phyloP scores from a whole-genome alignment of 2,888 invertebrate genomes.

The Hedya salicella region DNA sequence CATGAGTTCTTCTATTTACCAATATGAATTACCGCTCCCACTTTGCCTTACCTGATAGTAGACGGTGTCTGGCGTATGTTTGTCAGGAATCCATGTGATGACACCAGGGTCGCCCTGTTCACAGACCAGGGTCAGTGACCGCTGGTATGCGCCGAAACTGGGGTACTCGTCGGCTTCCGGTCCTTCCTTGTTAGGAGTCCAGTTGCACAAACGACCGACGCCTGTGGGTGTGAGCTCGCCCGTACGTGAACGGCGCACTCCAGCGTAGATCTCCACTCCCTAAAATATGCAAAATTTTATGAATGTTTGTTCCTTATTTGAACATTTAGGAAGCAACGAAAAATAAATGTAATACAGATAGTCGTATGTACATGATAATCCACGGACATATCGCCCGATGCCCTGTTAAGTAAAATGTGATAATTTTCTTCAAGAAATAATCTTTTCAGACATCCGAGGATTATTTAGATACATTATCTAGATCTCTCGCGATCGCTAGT shows the following conservation, averaged over 20 bases:
- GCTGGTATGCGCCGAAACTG: conserved; percentile 96
- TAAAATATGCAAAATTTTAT: conserved; percentile 56
- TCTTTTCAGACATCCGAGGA: too few relatives aligned
- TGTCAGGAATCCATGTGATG: conserved; percentile 94
- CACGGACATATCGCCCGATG: too few relatives aligned
- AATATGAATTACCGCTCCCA: not conserved
- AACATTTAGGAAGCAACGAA: too few relatives aligned
- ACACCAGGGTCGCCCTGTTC: conserved; percentile 93
- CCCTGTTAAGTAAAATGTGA: too few relatives aligned
- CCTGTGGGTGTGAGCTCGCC: conserved; percentile 91
- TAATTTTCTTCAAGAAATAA: too few relatives aligned
- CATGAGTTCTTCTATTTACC: conserved; percentile 2
- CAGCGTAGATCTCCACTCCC: conserved; percentile 93
- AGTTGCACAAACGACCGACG: conserved; percentile 93
- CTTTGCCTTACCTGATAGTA: conserved; percentile 91
- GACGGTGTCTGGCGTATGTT: conserved; percentile 94
- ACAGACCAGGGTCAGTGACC: conserved; percentile 92
- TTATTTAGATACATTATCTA: too few relatives aligned
- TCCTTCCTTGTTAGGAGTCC: conserved; percentile 90
- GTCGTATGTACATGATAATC: too few relatives aligned
- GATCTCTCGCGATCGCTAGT: too few relatives aligned
- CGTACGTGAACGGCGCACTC: conserved; percentile 88
- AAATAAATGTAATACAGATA: too few relatives aligned
- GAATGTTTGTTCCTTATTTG: too few relatives aligned
- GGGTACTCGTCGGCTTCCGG: conserved; percentile 92